Evolutionary conservation across 2,797 vertebrate genomes (phyloP).

Genomic region (Trichosurus vulpecula): DNA sequence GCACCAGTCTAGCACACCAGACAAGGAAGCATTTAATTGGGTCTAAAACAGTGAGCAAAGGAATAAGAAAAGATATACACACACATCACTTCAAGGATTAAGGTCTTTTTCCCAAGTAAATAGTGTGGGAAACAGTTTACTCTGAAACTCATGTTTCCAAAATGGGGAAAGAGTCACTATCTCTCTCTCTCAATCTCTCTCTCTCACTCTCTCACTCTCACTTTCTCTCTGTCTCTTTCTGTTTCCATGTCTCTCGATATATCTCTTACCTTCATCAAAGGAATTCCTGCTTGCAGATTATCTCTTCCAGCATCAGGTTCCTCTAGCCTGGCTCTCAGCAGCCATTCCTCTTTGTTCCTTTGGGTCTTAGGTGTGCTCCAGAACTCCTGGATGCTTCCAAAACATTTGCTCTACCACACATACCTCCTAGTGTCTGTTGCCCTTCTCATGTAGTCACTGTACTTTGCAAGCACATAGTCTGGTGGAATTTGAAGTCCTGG

Average conservation of each 20-base stretch:
- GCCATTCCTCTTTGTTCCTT: background rate
- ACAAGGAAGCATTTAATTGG: too few relatives aligned
- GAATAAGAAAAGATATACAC: too few relatives aligned
- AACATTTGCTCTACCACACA: background rate
- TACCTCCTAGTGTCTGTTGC: background rate
- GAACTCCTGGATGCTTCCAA: background rate
- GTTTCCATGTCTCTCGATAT: too few relatives aligned
- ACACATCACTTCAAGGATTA: background rate
- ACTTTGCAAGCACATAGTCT: background rate
- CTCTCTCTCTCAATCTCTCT: too few relatives aligned
- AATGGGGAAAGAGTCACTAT: background rate
- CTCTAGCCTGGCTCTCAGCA: background rate
- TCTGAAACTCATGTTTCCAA: background rate
- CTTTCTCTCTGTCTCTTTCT: too few relatives aligned
- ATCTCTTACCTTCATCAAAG: background rate
- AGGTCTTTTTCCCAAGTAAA: background rate
- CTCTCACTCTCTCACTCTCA: too few relatives aligned
- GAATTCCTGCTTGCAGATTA: background rate
- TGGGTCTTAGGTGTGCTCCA: background rate
- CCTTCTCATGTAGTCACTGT: background rate
- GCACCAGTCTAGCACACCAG: too few relatives aligned
- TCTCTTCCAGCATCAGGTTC: background rate
- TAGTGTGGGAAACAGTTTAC: background rate
- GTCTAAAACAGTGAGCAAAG: too few relatives aligned
- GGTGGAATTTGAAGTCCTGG: background rate